Percentiles rank a stretch among this genome's conserved stretches.
Evolutionary conservation across 2,888 invertebrate genomes (phyloP).

Genomic region (Philopedon plagiatum): DNA sequence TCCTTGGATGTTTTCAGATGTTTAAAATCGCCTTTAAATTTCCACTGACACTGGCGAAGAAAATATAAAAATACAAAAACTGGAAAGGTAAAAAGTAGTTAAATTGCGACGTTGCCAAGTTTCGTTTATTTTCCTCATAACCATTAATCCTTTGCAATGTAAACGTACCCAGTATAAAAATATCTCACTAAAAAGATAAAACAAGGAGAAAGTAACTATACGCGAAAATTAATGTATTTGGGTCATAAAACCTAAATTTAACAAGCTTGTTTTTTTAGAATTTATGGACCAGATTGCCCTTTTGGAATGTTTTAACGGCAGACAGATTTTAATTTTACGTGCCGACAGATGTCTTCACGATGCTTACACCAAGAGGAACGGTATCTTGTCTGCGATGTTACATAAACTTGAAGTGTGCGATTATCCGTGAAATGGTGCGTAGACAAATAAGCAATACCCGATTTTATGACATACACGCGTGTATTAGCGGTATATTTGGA

Average conservation of each 20-base stretch:
- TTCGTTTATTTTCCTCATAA: background rate
- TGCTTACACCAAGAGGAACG: conserved; percentile 3
- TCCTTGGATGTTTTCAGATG: too few relatives aligned
- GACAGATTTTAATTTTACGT: conserved; percentile 21
- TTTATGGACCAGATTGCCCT: conserved; percentile 31
- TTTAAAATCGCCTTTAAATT: too few relatives aligned
- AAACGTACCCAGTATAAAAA: conserved; percentile 12
- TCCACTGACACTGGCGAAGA: too few relatives aligned
- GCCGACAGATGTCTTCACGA: conserved; percentile 25
- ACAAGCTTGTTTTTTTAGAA: conserved; percentile 33
- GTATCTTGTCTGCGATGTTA: background rate
- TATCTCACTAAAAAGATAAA: background rate
- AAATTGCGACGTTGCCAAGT: background rate
- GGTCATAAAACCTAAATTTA: conserved; percentile 38
- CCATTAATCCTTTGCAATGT: conserved; percentile 19
- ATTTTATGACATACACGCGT: conserved; percentile 38
- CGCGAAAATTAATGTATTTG: conserved; percentile 10
- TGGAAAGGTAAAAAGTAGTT: too few relatives aligned
- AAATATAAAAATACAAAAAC: too few relatives aligned
- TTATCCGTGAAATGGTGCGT: conserved; percentile 19
- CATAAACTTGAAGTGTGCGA: conserved; percentile 18
- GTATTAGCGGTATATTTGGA: conserved; percentile 12
- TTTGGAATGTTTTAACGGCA: conserved; percentile 1
- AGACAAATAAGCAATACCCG: conserved; percentile 31
- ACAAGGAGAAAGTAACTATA: conserved; percentile 12